phyloP scores from a whole-genome alignment of 2,113 vertebrate genomes.

The Chrysemys picta region DNA sequence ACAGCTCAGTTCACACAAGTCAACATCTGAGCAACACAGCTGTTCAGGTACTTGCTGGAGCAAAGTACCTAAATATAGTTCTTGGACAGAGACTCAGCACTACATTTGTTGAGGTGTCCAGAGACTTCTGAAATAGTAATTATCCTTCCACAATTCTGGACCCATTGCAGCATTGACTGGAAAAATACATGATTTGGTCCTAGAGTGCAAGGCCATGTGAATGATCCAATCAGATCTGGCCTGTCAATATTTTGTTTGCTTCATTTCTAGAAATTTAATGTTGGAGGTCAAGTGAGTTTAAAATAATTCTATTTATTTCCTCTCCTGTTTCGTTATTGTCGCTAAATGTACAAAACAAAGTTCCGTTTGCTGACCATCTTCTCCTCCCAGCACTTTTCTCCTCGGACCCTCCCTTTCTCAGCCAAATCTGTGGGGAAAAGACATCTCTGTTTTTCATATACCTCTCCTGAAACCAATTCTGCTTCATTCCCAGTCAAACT shows the following conservation, averaged over 20 bases:
- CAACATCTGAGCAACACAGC: neutral
- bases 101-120: conserved; percentile 37
- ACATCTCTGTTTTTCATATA: neutral
- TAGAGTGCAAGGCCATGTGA: neutral
- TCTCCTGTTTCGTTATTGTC: neutral
- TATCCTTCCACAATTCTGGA: neutral
- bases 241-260: neutral
- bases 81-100: conserved; percentile 12
- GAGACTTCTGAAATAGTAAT: conserved; percentile 26
- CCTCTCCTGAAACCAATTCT: conserved; percentile 5
- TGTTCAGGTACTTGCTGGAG: conserved; percentile 13
- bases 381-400: neutral
- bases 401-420: neutral
- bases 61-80: conserved; percentile 28
- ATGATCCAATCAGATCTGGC: neutral
- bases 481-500: neutral
- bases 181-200: neutral
- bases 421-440: neutral
- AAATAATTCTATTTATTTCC: neutral
- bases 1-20: conserved; percentile 13
- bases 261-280: neutral
- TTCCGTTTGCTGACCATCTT: neutral
- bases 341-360: neutral
- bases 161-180: neutral
- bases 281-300: neutral